Conservation (phyloP, 2,113 vertebrate genomes). For the Leptosomus discolor region DNA sequence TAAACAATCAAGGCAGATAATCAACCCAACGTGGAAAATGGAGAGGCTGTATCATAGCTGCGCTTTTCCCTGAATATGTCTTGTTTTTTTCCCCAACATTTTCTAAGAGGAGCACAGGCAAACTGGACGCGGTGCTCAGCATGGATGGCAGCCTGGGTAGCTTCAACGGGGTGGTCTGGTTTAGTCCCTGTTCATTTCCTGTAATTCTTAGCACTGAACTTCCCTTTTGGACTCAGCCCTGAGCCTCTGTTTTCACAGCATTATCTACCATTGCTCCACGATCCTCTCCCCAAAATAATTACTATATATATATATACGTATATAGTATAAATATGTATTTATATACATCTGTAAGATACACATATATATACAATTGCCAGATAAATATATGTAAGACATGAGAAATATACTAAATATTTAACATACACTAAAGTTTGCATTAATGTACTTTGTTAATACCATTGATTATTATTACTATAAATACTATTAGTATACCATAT, state of each 20-base stretch:
- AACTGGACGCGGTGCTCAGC: background rate
- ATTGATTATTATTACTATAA: background rate
- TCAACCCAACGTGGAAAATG: background rate
- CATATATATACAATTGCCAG: background rate
- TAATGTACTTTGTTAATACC: background rate
- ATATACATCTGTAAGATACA: background rate
- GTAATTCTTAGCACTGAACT: background rate
- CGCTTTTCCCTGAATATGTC: background rate
- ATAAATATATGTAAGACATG: background rate
- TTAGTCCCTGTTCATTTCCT: background rate
- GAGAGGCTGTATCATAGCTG: background rate
- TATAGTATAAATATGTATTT: background rate
- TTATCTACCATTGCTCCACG: background rate
- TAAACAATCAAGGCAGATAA: background rate
- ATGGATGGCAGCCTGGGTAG: background rate
- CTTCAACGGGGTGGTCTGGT: background rate
- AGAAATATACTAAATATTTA: background rate
- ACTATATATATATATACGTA: background rate
- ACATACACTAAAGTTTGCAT: background rate
- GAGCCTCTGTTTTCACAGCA: background rate
- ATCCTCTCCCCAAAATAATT: background rate
- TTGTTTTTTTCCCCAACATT: background rate
- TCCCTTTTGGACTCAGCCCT: background rate
- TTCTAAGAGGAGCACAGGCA: background rate
- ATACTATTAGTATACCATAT: background rate